Base-by-base conservation (phyloP, 2,888 invertebrate species). In the Zeuzera pyrina region DNA sequence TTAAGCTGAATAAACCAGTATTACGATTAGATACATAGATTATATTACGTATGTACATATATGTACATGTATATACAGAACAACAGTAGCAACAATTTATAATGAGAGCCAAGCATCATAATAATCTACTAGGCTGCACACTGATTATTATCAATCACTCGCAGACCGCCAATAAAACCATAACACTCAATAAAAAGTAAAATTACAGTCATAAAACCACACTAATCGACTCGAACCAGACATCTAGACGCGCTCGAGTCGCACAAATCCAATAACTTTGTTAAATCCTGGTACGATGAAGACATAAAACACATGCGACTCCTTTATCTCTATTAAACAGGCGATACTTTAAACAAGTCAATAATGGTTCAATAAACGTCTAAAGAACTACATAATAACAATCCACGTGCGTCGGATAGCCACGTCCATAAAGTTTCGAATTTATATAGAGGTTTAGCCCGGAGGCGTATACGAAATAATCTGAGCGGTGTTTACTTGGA, bases 291-390 rank as follows among this genome's bases (percentile, higher is more conserved):
- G n/a, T n/a, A n/a, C 64, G 65, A 77, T 77, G 59, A 77, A 79
- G 72, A 58, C 63, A 74, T 81, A 77, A 81, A 76, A 64, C 66
- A 76, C 65, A 59, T 62, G 55, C 61, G 52, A 61, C 68, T 73
- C 70, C 74, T 79, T 77, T 79, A 79, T 79, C 78, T 76, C 70
- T 74, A 79, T 77, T 77, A 79, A 78, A 61, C 67, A 64, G 65
- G 65, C 73, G 70, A 79, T 79, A 78, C 73, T 74, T 79, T 79
- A 78, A 78, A 79, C 79, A 74, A 76, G 73, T 76, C 81, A 78
- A 81, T 83, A 81, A 79, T 72, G 71, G 69, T 76, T 68, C 81
- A 77, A 81, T 83, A 81, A 83, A 79, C 61, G 81, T 81, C 79
- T 55, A 65, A 67, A 69, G 74, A 73, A 74, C 72, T 70, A 74